Conservation (phyloP, 1,140 invertebrate genomes). For the Papilio aristodemus region DNA sequence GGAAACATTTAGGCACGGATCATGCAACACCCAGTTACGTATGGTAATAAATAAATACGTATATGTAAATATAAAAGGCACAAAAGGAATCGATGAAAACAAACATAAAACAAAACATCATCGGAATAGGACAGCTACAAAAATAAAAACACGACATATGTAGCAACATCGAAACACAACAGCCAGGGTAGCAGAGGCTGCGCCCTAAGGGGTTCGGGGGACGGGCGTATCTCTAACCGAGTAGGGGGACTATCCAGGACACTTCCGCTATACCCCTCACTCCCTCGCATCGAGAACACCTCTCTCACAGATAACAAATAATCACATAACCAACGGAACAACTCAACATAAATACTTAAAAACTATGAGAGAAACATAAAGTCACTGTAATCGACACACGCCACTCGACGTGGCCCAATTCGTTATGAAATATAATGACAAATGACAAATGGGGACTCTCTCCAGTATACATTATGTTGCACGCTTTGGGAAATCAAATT, state of each 20-base stretch:
- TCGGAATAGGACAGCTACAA: slow-evolving; percentile 62
- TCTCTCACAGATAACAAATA: slow-evolving; percentile 80
- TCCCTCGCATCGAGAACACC: slow-evolving; percentile 80
- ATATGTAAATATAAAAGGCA: slow-evolving; percentile 53
- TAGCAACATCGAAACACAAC: slow-evolving; percentile 79
- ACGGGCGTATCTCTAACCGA: slow-evolving; percentile 71
- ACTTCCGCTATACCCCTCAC: slow-evolving; percentile 79
- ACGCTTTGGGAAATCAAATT: slow-evolving; percentile 58
- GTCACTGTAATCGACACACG: slow-evolving; percentile 59
- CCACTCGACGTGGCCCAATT: slow-evolving; percentile 55
- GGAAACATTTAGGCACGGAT: slow-evolving; percentile 76
- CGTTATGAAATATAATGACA: slow-evolving; percentile 48
- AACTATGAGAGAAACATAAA: slow-evolving; percentile 68
- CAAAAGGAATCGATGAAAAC: slow-evolving; percentile 46
- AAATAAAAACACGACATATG: slow-evolving; percentile 71
- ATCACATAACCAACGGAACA: slow-evolving; percentile 71
- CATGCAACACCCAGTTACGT: slow-evolving; percentile 76
- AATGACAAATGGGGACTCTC: slow-evolving; percentile 45
- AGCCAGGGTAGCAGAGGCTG: slow-evolving; percentile 79
- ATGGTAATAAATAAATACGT: slow-evolving; percentile 63
- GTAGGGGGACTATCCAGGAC: slow-evolving; percentile 72
- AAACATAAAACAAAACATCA: slow-evolving; percentile 49
- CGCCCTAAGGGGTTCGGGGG: slow-evolving; percentile 69
- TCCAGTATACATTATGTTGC: slow-evolving; percentile 46
- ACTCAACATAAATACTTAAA: slow-evolving; percentile 71